These are phyloP conservation scores for Lypha dubia DNA, from an alignment of 2,888 invertebrate genomes.

Conservation along the genomic window DNA sequence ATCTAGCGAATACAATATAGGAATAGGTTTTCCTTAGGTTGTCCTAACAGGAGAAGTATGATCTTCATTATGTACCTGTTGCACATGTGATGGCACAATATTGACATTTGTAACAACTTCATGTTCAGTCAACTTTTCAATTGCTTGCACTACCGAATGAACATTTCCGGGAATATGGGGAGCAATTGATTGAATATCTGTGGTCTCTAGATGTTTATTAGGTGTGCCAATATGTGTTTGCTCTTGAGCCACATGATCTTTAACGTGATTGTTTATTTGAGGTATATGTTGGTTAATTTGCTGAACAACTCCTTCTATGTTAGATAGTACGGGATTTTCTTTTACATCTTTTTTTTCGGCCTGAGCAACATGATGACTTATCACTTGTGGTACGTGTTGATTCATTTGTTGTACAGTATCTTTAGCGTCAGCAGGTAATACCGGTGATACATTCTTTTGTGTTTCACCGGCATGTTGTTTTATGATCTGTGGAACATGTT, in stretches of 20 bases:
- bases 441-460: slow-evolving; percentile 47
- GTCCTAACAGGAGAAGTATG: slow-evolving; percentile 30
- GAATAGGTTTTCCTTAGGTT: neutral
- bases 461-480: slow-evolving; percentile 34
- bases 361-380: slow-evolving; percentile 26
- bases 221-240: neutral
- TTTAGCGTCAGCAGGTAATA: slow-evolving; percentile 44
- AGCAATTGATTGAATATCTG: slow-evolving; percentile 1
- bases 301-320: neutral
- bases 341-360: neutral
- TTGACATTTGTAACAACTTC: neutral
- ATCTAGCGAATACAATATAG: neutral
- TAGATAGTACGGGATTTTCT: neutral
- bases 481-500: slow-evolving; percentile 62
- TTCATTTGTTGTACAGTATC: slow-evolving; percentile 71
- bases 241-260: slow-evolving; percentile 5
- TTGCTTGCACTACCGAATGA: neutral
- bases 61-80: slow-evolving; percentile 30
- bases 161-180: neutral
- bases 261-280: slow-evolving; percentile 5
- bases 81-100: slow-evolving; percentile 43
- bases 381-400: slow-evolving; percentile 57
- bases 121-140: slow-evolving; percentile 2
- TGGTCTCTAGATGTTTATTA: neutral
- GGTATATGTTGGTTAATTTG: slow-evolving; percentile 10